Conservation (phyloP, 2,888 invertebrate species). For the Merodon equestris region DNA sequence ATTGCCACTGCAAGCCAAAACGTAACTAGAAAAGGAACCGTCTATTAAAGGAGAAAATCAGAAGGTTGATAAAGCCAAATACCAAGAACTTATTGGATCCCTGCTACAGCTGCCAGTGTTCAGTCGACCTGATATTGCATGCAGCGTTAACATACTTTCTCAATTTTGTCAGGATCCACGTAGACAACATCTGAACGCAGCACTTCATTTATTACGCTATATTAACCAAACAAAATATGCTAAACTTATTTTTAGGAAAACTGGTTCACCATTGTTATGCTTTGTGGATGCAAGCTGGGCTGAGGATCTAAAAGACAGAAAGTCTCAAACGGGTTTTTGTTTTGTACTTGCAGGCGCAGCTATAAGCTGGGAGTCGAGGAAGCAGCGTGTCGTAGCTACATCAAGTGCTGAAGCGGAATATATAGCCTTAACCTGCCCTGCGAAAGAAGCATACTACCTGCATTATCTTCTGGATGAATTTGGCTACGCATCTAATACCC, state of each 20-base stretch:
- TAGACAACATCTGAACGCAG: constrained; percentile 39
- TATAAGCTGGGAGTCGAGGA: constrained; percentile 1
- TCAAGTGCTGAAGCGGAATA: constrained; percentile 2
- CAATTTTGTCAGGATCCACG: constrained; percentile 40
- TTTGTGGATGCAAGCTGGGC: constrained; percentile 18
- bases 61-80: constrained; percentile 33
- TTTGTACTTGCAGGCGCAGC: constrained; percentile 8
- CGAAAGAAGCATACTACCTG: neutral
- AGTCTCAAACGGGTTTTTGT: constrained; percentile 5
- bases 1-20: constrained; percentile 31
- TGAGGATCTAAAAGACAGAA: constrained; percentile 42
- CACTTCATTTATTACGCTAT: neutral
- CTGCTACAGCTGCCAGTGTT: constrained; percentile 32
- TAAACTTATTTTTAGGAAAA: constrained; percentile 15
- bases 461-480: neutral
- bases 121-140: constrained; percentile 39
- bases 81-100: constrained; percentile 44
- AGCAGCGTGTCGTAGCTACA: constrained; percentile 6
- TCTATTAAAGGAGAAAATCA: constrained; percentile 31
- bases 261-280: neutral
- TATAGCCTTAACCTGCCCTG: neutral
- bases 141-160: constrained; percentile 35
- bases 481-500: neutral
- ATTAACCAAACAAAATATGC: constrained; percentile 7
- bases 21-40: constrained; percentile 42